These are phyloP conservation scores for Dromococcyx pavoninus DNA, from an alignment of 2,797 vertebrate species.

Conservation along the genomic window DNA sequence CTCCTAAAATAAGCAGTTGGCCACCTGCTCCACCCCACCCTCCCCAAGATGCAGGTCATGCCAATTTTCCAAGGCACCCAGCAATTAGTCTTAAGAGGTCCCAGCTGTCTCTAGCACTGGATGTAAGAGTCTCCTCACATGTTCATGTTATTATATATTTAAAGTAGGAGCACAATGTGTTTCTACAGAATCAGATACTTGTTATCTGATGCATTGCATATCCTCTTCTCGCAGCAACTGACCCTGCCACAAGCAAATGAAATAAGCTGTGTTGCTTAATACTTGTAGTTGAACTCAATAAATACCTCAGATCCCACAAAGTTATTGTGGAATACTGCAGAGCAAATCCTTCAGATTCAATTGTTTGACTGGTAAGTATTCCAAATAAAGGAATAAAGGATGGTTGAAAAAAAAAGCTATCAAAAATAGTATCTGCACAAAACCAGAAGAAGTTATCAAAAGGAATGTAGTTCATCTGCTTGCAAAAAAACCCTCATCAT, in stretches of 20 bases:
- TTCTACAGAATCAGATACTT: not conserved
- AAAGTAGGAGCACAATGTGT: not conserved
- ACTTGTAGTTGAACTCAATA: not conserved
- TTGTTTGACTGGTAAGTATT: not conserved
- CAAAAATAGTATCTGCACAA: not conserved
- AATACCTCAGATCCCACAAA: not conserved
- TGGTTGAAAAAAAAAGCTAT: fast-evolving
- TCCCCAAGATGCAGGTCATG: fast-evolving
- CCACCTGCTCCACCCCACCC: not conserved
- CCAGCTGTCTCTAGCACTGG: not conserved
- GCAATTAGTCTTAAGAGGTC: not conserved
- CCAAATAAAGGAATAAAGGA: not conserved
- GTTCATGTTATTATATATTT: not conserved
- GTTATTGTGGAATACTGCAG: not conserved
- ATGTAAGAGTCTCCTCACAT: not conserved
- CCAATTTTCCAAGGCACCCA: not conserved
- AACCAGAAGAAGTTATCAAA: not conserved
- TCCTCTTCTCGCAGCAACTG: not conserved
- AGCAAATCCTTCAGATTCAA: not conserved
- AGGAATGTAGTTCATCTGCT: not conserved
- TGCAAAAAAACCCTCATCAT: not conserved
- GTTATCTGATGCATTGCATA: not conserved
- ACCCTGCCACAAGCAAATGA: not conserved
- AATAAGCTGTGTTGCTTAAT: not conserved
- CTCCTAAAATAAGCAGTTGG: fast-evolving